Percentiles rank a stretch among this genome's conserved stretches.
These are phyloP conservation scores for Aeoliscus strigatus DNA, from an alignment of 2,797 vertebrate species.

Conservation along the genomic window DNA sequence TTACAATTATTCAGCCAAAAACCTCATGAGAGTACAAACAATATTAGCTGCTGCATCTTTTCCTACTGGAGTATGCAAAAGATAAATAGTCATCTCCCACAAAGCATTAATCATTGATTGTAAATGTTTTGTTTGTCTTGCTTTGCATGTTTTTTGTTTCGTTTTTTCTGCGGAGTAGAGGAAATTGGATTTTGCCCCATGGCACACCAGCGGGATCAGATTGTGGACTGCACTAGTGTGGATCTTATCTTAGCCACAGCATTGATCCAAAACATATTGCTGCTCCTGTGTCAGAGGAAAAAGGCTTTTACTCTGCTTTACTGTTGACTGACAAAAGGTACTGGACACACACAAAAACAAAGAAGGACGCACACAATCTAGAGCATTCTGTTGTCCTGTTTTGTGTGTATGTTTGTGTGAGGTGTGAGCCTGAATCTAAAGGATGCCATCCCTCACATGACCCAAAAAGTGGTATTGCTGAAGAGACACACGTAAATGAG, in stretches of 20 bases:
- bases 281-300: slow-evolving; percentile 48
- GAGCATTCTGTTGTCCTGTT: not conserved
- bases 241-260: slow-evolving; percentile 63
- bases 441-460: slow-evolving; percentile 44
- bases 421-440: slow-evolving; percentile 33
- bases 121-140: slow-evolving; percentile 40
- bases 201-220: slow-evolving; percentile 60
- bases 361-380: not conserved
- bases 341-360: slow-evolving; percentile 6
- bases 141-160: slow-evolving; percentile 37
- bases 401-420: not conserved
- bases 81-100: slow-evolving; percentile 47
- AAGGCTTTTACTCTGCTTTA: slow-evolving; percentile 37
- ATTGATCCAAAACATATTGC: slow-evolving; percentile 63
- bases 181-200: slow-evolving; percentile 68
- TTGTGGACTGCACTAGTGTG: slow-evolving; percentile 49
- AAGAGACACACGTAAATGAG: slow-evolving; percentile 51
- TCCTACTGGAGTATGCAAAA: slow-evolving; percentile 40
- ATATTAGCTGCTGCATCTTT: slow-evolving; percentile 25
- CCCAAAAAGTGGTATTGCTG: slow-evolving; percentile 42
- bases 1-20: slow-evolving; percentile 48
- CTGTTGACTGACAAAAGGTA: slow-evolving; percentile 44
- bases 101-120: slow-evolving; percentile 57
- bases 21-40: slow-evolving; percentile 27
- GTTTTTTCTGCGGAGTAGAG: slow-evolving; percentile 27